Evolutionary conservation across 2,888 invertebrate genomes (phyloP).

Genomic region (Andrena haemorrhoa): DNA sequence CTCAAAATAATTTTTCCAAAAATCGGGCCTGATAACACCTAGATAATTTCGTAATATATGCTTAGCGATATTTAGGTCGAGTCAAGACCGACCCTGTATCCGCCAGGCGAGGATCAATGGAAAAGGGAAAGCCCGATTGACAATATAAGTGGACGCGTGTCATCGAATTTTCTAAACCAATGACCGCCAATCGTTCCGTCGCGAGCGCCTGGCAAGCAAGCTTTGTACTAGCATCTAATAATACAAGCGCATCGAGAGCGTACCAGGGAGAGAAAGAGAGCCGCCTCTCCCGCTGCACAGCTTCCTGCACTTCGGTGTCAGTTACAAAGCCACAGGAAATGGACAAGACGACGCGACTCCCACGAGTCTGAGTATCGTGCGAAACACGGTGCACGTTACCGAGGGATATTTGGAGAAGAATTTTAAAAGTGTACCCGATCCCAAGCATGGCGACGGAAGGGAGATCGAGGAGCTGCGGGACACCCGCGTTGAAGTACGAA

Average conservation of each 20-base stretch:
- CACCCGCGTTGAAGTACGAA: slow-evolving; percentile 70
- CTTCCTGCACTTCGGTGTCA: slow-evolving; percentile 45
- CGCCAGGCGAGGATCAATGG: background rate
- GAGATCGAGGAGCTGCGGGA: background rate
- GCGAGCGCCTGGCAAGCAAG: slow-evolving; percentile 20
- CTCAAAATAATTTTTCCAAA: too few relatives aligned
- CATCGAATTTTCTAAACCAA: slow-evolving; percentile 15
- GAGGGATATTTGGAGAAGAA: background rate
- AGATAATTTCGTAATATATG: too few relatives aligned
- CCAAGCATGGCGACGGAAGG: slow-evolving; percentile 34
- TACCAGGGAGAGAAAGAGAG: slow-evolving; percentile 36
- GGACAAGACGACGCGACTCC: background rate
- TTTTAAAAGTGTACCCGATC: background rate
- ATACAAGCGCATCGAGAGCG: slow-evolving; percentile 52
- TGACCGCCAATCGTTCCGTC: slow-evolving; percentile 23
- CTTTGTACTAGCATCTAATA: slow-evolving; percentile 63
- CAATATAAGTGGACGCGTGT: background rate
- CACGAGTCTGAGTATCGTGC: background rate
- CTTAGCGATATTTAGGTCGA: too few relatives aligned
- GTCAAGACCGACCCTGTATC: too few relatives aligned
- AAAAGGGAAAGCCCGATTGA: background rate
- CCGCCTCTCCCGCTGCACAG: slow-evolving; percentile 25
- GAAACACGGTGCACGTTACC: background rate
- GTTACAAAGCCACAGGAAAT: slow-evolving; percentile 47
- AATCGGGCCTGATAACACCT: too few relatives aligned